Base-by-base conservation (phyloP, 2,797 vertebrate genomes). In the Antrozous pallidus region DNA sequence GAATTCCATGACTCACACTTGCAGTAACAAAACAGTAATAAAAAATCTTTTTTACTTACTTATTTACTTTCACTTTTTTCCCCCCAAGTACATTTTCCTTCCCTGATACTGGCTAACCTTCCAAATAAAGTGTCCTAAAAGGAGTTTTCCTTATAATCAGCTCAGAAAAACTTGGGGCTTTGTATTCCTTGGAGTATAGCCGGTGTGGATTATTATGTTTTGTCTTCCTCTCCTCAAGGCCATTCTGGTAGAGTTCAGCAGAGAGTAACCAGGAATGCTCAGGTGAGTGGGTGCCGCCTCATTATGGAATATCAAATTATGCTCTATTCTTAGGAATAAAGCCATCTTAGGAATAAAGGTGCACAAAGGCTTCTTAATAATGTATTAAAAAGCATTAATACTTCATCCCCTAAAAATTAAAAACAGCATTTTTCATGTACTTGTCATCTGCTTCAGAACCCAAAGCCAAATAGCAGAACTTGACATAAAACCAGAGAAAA, bases 401-500 rank as follows among this genome's bases (percentile, higher is more conserved):
- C 85, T 93, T 84, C 26, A 75, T 38, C n/a, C 6, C 14, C 61
- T 88, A 51, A 80, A 83, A 54, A 54, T 63, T 16, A 71, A 83
- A 93, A 67, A 38, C 18, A 69, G 38, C 65, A 11, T 61, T 90
- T 85, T 82, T 74, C 11, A 87, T 88, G 17, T 92, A 74, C 31
- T 94, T 96, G 80, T 95, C 80, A 93, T 96, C 71, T 96, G 87
- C 26, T 95, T 94, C 45, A 91, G 73, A 93, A 95, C 51, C 38
- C 47, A 96, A 90, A 93, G 81, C 40, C 77, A 97, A 96, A 97
- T 16, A 90, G 56, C 28, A 73, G 40, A 91, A 85, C 63, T 94
- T 97, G 89, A 94, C 77, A 90, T 54, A 89, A 89, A 96, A 80
- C 67, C 83, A 93, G 63, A 79, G 40, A 90, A 96, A 96, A 96